Conservation (phyloP, 2,797 vertebrate genomes). For the Catamblyrhynchus diadema region DNA sequence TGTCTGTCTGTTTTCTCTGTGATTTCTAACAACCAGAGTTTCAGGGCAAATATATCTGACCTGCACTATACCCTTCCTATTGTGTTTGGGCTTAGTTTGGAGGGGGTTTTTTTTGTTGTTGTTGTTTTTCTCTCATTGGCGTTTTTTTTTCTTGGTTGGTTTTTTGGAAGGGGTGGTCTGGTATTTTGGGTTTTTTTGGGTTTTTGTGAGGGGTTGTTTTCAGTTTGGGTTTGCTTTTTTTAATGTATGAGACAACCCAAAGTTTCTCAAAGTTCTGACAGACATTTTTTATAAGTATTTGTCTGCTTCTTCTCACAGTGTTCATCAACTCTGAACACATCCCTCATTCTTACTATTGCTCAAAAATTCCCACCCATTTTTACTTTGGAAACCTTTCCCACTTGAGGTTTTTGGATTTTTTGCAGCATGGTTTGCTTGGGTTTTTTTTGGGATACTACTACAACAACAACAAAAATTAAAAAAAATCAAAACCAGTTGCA, state of each 20-base stretch:
- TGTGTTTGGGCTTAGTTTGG: neutral
- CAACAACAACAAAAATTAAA: too few relatives aligned
- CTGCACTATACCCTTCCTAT: neutral
- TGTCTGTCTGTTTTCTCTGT: neutral
- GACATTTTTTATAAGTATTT: neutral
- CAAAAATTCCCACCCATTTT: neutral
- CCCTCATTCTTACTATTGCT: neutral
- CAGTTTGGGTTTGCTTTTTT: neutral
- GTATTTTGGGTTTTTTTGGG: rapidly evolving
- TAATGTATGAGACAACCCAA: neutral
- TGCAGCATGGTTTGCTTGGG: neutral
- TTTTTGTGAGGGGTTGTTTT: neutral
- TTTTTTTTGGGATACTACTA: too few relatives aligned
- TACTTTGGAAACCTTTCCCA: neutral
- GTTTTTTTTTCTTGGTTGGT: neutral
- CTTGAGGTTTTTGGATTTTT: neutral
- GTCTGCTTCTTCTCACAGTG: neutral
- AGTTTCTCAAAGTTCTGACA: neutral
- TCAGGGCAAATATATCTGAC: neutral
- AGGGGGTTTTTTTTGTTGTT: too few relatives aligned
- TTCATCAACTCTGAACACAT: neutral
- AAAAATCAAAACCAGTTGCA: neutral
- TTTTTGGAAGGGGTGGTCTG: too few relatives aligned
- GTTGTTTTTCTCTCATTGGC: too few relatives aligned
- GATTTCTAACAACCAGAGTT: neutral